Conservation (phyloP, 2,888 invertebrate genomes). For the Stenoptilia bipunctidactyla region DNA sequence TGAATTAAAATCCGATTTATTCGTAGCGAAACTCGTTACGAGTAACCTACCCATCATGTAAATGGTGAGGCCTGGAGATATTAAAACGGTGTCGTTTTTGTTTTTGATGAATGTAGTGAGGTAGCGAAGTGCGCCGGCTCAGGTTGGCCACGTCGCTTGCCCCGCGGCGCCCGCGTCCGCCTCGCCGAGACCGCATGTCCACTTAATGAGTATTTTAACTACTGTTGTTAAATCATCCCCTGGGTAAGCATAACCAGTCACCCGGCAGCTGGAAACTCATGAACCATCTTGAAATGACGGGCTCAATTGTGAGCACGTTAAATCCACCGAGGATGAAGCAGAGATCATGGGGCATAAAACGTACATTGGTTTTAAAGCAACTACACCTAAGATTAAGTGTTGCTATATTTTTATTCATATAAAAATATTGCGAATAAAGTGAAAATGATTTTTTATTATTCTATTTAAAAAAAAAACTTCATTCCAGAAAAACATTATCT, state of each 20-base stretch:
- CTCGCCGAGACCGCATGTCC: constrained; percentile 38
- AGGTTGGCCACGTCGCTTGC: constrained; percentile 22
- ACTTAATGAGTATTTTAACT: constrained; percentile 58
- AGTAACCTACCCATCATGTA: background rate
- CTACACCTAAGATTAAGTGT: too few species aligned
- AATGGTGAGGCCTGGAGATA: constrained; percentile 1
- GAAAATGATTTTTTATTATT: too few species aligned
- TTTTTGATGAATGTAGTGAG: constrained; percentile 3
- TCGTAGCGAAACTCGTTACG: constrained; percentile 3
- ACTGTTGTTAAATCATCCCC: constrained; percentile 52
- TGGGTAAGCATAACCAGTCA: background rate
- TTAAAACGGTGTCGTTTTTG: constrained; percentile 10
- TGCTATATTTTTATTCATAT: too few species aligned
- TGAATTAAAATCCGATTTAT: constrained; percentile 1
- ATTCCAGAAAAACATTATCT: too few species aligned
- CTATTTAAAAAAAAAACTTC: too few species aligned
- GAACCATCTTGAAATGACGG: too few species aligned
- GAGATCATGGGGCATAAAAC: too few species aligned
- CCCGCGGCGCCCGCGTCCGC: constrained; percentile 28
- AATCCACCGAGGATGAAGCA: too few species aligned
- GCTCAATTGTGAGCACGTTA: too few species aligned
- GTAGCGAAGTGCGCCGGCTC: constrained; percentile 1
- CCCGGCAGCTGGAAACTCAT: background rate
- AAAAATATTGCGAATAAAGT: too few species aligned
- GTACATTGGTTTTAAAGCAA: too few species aligned